Conservation (phyloP, 2,888 invertebrate genomes). For the Polietes domitor region DNA sequence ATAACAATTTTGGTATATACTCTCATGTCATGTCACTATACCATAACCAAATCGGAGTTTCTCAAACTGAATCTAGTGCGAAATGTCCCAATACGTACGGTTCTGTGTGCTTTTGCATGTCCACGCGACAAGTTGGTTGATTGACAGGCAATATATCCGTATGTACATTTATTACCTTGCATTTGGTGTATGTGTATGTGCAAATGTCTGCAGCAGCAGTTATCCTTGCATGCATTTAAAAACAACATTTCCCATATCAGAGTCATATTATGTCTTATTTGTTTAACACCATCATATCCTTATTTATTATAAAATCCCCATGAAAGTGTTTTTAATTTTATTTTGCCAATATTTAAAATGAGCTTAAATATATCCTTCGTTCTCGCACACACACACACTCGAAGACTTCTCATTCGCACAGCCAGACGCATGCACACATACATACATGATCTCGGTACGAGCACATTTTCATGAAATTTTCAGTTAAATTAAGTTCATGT, state of each 20-base stretch:
- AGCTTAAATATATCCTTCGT: slow-evolving; percentile 39
- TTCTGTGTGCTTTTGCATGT: neutral
- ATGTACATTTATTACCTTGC: neutral
- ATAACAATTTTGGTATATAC: too few relatives aligned
- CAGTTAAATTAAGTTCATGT: slow-evolving; percentile 36
- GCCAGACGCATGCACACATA: neutral
- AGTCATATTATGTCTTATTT: slow-evolving; percentile 51
- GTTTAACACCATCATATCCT: slow-evolving; percentile 57
- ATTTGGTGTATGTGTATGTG: neutral
- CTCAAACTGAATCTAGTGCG: too few relatives aligned
- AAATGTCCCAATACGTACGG: too few relatives aligned
- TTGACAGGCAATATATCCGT: slow-evolving; percentile 8
- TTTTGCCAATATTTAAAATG: slow-evolving; percentile 60
- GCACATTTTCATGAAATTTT: neutral
- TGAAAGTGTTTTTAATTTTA: slow-evolving; percentile 62
- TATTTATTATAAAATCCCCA: slow-evolving; percentile 56
- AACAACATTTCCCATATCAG: slow-evolving; percentile 17
- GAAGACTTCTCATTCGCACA: too few relatives aligned
- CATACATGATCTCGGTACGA: neutral
- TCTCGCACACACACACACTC: too few relatives aligned
- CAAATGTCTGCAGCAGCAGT: slow-evolving; percentile 2
- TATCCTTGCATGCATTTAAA: slow-evolving; percentile 32
- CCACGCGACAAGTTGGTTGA: slow-evolving; percentile 14
- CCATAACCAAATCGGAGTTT: too few relatives aligned
- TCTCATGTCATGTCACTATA: too few relatives aligned